Conservation (phyloP, 1,140 invertebrate genomes). For the Zeugodacus cucurbitae region DNA sequence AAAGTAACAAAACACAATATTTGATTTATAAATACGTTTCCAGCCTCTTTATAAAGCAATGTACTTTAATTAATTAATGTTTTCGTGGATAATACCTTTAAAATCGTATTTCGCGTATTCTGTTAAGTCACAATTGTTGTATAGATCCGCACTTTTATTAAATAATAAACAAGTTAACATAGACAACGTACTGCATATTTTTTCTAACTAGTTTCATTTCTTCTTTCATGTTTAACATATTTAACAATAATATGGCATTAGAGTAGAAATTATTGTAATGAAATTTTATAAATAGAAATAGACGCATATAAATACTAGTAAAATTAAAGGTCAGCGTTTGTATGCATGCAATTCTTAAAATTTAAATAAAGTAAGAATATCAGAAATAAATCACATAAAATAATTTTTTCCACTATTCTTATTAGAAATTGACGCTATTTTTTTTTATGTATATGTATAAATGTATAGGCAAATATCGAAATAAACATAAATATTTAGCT, state of each 20-base stretch:
- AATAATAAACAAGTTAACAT: background rate
- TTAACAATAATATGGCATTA: conserved; percentile 35
- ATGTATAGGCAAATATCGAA: background rate
- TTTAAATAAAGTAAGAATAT: background rate
- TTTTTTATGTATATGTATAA: background rate
- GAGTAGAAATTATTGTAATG: background rate
- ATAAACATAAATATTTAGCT: background rate
- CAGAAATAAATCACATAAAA: conserved; percentile 30
- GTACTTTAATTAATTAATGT: no score
- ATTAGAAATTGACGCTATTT: background rate
- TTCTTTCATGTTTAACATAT: conserved; percentile 11
- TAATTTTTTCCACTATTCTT: background rate
- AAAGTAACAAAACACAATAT: no score
- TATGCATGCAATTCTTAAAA: background rate
- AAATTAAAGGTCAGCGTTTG: background rate
- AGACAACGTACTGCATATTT: background rate
- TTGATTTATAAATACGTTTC: no score
- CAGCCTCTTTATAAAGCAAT: no score
- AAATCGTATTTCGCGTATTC: background rate
- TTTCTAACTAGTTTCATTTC: background rate
- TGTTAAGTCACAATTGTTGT: background rate
- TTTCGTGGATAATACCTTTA: no score
- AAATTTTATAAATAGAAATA: background rate
- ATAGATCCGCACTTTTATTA: background rate
- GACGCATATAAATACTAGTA: background rate